Conservation (phyloP, 2,113 vertebrate species). For the Saccopteryx leptura region DNA sequence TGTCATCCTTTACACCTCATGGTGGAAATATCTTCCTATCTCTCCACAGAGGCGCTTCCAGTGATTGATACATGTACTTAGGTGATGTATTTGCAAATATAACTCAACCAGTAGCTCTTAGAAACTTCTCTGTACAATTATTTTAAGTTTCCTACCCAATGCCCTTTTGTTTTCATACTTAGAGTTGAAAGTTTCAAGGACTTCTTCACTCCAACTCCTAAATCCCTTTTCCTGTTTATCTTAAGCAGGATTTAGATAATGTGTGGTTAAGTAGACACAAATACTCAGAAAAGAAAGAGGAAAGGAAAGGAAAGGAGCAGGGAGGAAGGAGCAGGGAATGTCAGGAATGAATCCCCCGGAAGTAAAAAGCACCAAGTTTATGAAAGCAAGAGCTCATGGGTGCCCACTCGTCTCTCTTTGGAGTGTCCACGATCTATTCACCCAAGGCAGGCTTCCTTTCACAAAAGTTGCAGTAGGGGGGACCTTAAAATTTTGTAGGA, state of each 20-base stretch:
- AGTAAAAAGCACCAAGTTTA: neutral
- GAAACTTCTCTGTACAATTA: neutral
- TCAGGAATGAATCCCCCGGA: neutral
- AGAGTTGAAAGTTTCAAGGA: fast-evolving
- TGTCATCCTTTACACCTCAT: neutral
- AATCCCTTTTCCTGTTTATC: conserved; percentile 30
- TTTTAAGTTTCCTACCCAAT: neutral
- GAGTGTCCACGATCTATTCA: neutral
- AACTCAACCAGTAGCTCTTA: neutral
- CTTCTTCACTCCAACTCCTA: neutral
- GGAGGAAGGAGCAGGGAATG: neutral
- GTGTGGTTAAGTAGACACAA: neutral
- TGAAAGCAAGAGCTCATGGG: neutral
- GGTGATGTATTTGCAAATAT: neutral
- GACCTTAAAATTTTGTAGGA: neutral
- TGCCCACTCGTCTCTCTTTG: neutral
- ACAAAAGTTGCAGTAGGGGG: neutral
- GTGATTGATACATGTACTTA: too few species aligned
- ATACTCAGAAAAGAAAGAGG: neutral
- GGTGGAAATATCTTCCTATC: neutral
- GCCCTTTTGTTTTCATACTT: fast-evolving
- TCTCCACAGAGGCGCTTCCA: neutral
- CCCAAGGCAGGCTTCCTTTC: neutral
- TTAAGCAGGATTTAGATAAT: neutral
- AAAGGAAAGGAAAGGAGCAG: too few species aligned